Evolutionary conservation across 2,797 vertebrate species (phyloP), one percentile per base, ranked within the genome.

Genomic region (Kryptolebias ocellatus): DNA sequence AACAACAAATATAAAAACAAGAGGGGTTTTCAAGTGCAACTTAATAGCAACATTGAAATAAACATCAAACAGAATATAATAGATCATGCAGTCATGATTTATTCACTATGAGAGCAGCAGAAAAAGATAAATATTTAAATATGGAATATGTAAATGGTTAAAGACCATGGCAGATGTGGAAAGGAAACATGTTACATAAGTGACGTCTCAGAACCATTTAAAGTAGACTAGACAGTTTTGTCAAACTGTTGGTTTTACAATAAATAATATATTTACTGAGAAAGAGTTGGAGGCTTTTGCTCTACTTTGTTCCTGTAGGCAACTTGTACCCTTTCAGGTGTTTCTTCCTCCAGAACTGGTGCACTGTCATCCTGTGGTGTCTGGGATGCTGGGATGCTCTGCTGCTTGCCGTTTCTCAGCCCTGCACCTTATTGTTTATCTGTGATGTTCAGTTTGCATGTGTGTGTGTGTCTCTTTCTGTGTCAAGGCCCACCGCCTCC

Each of bases 251-350:
- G 58, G 28, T 65, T 78, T 74, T 67, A 55, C 58, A 17, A 67
- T 82, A 69, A 83, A 83, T 73, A 76, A 73, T 81, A 49, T 1
- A 84, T 72, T 59, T 16, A 15, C 63, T 47, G 18, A 63, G 50
- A 53, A 44, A 56, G 58, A 39, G 16, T 69, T 71, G 71, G 29
- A 60, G 60, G 53, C 31, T 62, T 67, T 46, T 34, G 17, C n/a
- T 47, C 20, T 56, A 24, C 18, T 50, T 46, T 44, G 12, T 47
- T 16, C 14, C 31, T 52, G 14, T 20, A 27, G 27, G 51, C 4
- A 56, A n/a, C 28, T 51, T 39, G 34, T 34, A 7, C 9, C 34
- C 34, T 34, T 12, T 31, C 18, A 70, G 65, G 47, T 63, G 29
- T 24, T 16, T 37, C 0, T 46, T 47, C 52, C 44, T 69, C 27